Conservation (phyloP, 2,797 vertebrate genomes). For the Adelosebastes latens region DNA sequence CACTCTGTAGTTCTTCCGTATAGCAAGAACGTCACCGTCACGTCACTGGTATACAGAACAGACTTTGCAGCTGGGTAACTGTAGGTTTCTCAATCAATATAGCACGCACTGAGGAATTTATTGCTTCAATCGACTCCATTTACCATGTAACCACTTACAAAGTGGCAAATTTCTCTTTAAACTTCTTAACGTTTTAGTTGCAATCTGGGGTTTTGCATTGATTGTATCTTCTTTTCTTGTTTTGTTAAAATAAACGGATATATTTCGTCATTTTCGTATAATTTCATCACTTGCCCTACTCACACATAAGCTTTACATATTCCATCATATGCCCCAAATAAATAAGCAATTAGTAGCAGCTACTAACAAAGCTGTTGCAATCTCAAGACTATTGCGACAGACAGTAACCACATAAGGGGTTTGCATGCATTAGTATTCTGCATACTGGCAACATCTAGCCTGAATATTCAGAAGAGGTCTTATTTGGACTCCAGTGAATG, state of each 20-base stretch:
- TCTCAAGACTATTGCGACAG: constrained; percentile 4
- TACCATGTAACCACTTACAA: no score
- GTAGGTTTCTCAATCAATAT: no score
- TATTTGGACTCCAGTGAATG: constrained; percentile 44
- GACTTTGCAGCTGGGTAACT: no score
- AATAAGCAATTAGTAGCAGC: constrained; percentile 6
- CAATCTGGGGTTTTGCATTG: background rate
- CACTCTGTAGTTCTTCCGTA: no score
- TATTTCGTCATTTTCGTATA: background rate
- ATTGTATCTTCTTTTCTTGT: background rate
- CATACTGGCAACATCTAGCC: constrained; percentile 4
- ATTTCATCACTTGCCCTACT: background rate
- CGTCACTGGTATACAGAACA: no score
- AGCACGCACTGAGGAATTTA: no score
- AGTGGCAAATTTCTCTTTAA: no score
- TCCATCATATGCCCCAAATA: background rate
- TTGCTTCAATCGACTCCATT: no score
- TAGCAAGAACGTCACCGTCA: no score
- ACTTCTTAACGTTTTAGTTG: background rate
- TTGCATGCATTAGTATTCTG: constrained; percentile 29
- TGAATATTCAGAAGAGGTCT: constrained; percentile 20
- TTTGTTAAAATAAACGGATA: background rate
- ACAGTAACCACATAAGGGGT: background rate
- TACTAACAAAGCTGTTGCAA: constrained; percentile 20
- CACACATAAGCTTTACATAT: background rate